These are phyloP conservation scores for Ditylenchus weischeri DNA, from an alignment of 2,888 invertebrate species.

Conservation along the genomic window DNA sequence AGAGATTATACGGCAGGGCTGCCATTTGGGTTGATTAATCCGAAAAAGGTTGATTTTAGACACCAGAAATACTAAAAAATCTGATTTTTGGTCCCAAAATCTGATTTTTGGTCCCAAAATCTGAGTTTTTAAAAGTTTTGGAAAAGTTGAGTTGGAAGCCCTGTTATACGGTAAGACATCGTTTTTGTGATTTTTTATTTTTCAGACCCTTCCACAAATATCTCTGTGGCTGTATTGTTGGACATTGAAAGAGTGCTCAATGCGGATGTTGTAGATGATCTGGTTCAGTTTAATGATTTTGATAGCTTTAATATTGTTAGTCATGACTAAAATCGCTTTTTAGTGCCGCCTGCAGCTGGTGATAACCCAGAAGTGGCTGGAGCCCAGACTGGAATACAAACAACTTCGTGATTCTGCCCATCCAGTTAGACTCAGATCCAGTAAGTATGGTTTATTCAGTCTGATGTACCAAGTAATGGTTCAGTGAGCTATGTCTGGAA, in stretches of 20 bases:
- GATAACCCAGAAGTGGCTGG: constrained; percentile 40
- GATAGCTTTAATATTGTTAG: too few relatives aligned
- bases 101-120: too few relatives aligned
- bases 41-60: too few relatives aligned
- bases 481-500: constrained; percentile 39
- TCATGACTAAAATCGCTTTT: not conserved
- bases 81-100: too few relatives aligned
- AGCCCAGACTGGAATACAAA: constrained; percentile 25
- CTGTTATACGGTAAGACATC: too few relatives aligned
- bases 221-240: constrained; percentile 33
- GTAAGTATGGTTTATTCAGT: constrained; percentile 12
- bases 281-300: not conserved
- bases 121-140: too few relatives aligned
- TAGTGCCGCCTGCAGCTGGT: constrained; percentile 30
- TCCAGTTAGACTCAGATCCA: constrained; percentile 32
- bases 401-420: constrained; percentile 29
- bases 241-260: constrained; percentile 28
- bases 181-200: constrained; percentile 13
- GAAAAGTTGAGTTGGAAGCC: too few relatives aligned
- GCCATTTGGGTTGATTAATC: too few relatives aligned
- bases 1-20: too few relatives aligned
- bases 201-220: constrained; percentile 38
- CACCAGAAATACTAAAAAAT: too few relatives aligned
- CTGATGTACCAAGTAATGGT: not conserved
- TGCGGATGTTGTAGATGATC: constrained; percentile 19